Percentiles rank a stretch among this genome's conserved stretches.
These are phyloP conservation scores for Polyommatus iphigenia DNA, from an alignment of 2,888 invertebrate genomes.

Conservation along the genomic window DNA sequence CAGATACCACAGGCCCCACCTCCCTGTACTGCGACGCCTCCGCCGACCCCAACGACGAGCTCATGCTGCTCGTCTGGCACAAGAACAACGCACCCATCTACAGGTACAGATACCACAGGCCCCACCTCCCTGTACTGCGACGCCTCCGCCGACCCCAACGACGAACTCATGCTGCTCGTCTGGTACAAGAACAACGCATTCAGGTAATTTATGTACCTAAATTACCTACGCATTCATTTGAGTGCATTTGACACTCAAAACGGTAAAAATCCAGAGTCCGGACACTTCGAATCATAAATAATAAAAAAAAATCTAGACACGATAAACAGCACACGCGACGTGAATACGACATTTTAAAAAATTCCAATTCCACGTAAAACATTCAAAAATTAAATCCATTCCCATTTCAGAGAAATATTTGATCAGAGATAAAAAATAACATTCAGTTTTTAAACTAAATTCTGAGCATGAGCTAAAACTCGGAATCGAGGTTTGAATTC, in stretches of 20 bases:
- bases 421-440: slow-evolving; percentile 14
- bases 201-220: slow-evolving; percentile 33
- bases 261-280: too few species aligned
- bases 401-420: slow-evolving; percentile 9
- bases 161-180: too few species aligned
- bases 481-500: neutral
- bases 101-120: too few species aligned
- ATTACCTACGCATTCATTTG: neutral
- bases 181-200: slow-evolving; percentile 54
- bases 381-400: neutral
- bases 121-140: too few species aligned
- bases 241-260: neutral
- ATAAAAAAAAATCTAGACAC: neutral
- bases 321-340: neutral
- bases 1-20: too few species aligned
- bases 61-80: too few species aligned
- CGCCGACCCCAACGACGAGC: too few species aligned
- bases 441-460: neutral
- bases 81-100: too few species aligned
- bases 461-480: neutral
- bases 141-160: too few species aligned
- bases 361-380: neutral
- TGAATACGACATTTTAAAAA: neutral
- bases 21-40: too few species aligned
- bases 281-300: too few species aligned